Percentiles rank a stretch among this genome's conserved stretches.
Evolutionary conservation across 1,140 invertebrate species (phyloP).

Genomic region (Calliphora vicina): DNA sequence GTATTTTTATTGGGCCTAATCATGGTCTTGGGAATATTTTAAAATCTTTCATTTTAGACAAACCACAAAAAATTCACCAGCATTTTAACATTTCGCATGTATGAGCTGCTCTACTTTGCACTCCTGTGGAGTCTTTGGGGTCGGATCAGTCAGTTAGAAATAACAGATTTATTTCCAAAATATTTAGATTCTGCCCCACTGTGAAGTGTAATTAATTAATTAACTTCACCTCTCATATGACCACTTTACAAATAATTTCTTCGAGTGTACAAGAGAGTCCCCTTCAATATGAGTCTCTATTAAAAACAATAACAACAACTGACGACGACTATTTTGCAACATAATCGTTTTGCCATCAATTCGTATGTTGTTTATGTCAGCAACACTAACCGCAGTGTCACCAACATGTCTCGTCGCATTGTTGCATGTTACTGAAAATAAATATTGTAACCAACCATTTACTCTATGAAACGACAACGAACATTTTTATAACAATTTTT

Average conservation of each 20-base stretch:
- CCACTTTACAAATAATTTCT: not conserved
- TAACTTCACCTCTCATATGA: not conserved
- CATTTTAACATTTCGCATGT: too few species aligned
- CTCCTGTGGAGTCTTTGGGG: too few species aligned
- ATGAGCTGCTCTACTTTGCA: too few species aligned
- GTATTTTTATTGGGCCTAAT: too few species aligned
- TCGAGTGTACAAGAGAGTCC: not conserved
- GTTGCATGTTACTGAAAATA: slow-evolving; percentile 6
- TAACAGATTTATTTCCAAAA: too few species aligned
- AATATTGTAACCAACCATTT: not conserved
- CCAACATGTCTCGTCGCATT: slow-evolving; percentile 40
- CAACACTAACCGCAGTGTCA: slow-evolving; percentile 43
- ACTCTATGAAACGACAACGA: not conserved
- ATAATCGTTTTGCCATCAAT: slow-evolving; percentile 37
- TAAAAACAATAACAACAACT: not conserved
- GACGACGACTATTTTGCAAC: slow-evolving; percentile 29
- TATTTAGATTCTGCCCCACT: too few species aligned
- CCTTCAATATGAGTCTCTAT: not conserved
- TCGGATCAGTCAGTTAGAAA: too few species aligned
- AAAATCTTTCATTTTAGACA: too few species aligned
- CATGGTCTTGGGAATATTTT: too few species aligned
- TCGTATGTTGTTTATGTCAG: slow-evolving; percentile 43
- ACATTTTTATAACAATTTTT: too few species aligned
- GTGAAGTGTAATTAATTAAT: too few species aligned
- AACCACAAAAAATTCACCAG: too few species aligned